Evolutionary conservation across 30 jellyfish, hydroid and myxozoan genomes (phyloP).

Genomic region (Cassiopea xamachana): DNA sequence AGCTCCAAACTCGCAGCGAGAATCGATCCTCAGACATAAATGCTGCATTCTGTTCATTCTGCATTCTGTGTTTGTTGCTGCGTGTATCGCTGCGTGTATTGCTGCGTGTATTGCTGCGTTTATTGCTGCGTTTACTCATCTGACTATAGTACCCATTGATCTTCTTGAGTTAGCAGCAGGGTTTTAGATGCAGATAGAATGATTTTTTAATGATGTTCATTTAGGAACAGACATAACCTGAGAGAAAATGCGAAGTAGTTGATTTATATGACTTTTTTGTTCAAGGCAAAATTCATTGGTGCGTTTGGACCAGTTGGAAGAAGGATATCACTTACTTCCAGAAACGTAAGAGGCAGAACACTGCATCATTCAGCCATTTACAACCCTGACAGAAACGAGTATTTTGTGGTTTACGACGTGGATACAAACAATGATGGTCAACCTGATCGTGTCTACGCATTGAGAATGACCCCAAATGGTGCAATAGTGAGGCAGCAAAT

Average conservation of each 20-base stretch:
- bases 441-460: slow-evolving; percentile 61
- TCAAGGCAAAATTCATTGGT: slow-evolving; percentile 70
- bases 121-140: too few relatives aligned
- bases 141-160: too few relatives aligned
- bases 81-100: too few relatives aligned
- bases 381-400: slow-evolving; percentile 59
- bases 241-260: neutral
- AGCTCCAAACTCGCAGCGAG: too few relatives aligned
- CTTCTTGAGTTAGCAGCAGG: too few relatives aligned
- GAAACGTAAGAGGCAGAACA: slow-evolving; percentile 44
- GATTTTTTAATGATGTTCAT: too few relatives aligned
- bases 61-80: too few relatives aligned
- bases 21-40: too few relatives aligned
- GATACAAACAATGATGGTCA: slow-evolving; percentile 64
- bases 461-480: slow-evolving; percentile 55
- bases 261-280: neutral
- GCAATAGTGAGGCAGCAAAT: slow-evolving; percentile 29
- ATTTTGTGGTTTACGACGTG: slow-evolving; percentile 71
- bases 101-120: too few relatives aligned
- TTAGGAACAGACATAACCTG: too few relatives aligned
- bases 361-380: slow-evolving; percentile 59
- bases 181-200: too few relatives aligned
- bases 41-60: too few relatives aligned
- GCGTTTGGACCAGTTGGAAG: slow-evolving; percentile 61
- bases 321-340: slow-evolving; percentile 47